Base-by-base conservation (phyloP, 2,797 vertebrate genomes). In the Bradypus variegatus region DNA sequence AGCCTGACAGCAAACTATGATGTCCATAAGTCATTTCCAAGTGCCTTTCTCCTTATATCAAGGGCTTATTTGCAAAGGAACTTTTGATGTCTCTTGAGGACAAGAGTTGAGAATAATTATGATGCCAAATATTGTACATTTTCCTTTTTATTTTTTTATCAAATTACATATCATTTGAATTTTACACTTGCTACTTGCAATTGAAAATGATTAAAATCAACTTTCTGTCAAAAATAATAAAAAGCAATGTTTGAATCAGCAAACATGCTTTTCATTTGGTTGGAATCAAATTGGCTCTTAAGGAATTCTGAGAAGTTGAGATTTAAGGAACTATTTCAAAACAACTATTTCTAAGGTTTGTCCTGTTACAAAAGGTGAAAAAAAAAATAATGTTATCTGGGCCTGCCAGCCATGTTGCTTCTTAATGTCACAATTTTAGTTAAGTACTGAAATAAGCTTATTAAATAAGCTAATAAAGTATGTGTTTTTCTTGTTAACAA, bases 181-280 rank as follows among this genome's bases (percentile, higher is more conserved):
- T 73, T 75, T 73, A 55, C 29, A 83, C 58, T 73, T 89, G 48
- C 55, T 78, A 65, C 33, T 14, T 70, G 29, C 21, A 93, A 60
- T 2, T 70, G 19, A 65, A 93, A 88, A 88, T 12, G 45, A 88
- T 48, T 23, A 76, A 86, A 92, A 64, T 60, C 60, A 91, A 64
- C 23, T 80, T 80, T 50, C 64, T 77, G 23, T 79, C 53, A 94
- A 91, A 82, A 92, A 80, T 84, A 80, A 70, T 83, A 89, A 75
- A 94, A 93, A 48, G 13, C 18, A 60, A 55, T 65, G 64, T 58
- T 83, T n/a, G 36, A 21, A 78, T 60, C 53, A 90, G 69, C 6
- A 67, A 83, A 79, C 41, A 12, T 78, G 16, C 45, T 93, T 91
- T 93, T 36, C 78, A 76, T 60, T 84, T 87, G 27, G 48, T 45